phyloP scores from a whole-genome alignment of 1,140 invertebrate species.

The Drosophila nigrodunni region DNA sequence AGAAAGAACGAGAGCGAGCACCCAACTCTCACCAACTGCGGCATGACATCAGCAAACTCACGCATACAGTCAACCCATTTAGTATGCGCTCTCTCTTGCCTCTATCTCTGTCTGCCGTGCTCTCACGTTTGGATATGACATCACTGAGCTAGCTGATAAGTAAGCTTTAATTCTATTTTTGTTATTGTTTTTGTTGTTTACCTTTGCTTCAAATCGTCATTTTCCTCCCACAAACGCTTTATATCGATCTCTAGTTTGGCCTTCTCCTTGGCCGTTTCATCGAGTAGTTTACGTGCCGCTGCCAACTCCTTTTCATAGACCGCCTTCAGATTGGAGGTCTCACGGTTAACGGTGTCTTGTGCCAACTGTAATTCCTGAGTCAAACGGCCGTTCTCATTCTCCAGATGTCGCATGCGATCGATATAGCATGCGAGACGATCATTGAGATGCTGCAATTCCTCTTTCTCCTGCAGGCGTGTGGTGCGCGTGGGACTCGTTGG shows the following conservation, averaged over 20 bases:
- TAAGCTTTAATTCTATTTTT: slow-evolving; percentile 26
- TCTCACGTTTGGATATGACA: slow-evolving; percentile 59
- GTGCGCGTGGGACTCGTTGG: slow-evolving; percentile 92
- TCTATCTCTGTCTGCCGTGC: neutral
- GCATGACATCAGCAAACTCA: slow-evolving; percentile 68
- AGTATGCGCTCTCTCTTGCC: neutral
- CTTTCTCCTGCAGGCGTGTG: slow-evolving; percentile 96
- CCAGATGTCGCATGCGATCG: slow-evolving; percentile 95
- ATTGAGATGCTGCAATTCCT: slow-evolving; percentile 96
- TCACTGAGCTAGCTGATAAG: slow-evolving; percentile 56
- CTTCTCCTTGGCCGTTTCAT: slow-evolving; percentile 95
- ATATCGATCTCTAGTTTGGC: slow-evolving; percentile 96
- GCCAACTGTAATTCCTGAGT: slow-evolving; percentile 91
- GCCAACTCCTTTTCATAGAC: slow-evolving; percentile 96
- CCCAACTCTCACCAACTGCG: slow-evolving; percentile 34
- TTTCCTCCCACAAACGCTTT: slow-evolving; percentile 93
- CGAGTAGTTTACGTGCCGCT: slow-evolving; percentile 94
- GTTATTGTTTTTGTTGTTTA: slow-evolving; percentile 78
- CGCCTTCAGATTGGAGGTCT: slow-evolving; percentile 94
- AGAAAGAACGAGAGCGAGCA: slow-evolving; percentile 6
- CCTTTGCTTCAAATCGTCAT: slow-evolving; percentile 93
- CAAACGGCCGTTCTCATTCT: slow-evolving; percentile 95
- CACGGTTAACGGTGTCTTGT: slow-evolving; percentile 92
- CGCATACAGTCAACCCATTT: neutral
- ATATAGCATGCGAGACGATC: slow-evolving; percentile 98